Conservation (phyloP, 2,797 vertebrate genomes). For the Somateria mollissima region DNA sequence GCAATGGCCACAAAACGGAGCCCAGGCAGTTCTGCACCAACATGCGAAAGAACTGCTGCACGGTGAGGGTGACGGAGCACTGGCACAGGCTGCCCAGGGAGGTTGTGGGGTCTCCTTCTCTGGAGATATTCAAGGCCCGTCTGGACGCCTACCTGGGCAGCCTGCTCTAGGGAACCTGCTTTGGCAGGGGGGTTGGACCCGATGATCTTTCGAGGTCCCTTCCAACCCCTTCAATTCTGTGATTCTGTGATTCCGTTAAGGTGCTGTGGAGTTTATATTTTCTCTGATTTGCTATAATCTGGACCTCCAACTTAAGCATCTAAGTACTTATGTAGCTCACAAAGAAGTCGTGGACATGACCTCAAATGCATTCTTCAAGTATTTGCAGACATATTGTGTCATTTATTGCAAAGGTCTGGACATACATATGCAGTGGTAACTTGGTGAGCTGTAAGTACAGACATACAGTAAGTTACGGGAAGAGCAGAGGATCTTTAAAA, state of each 20-base stretch:
- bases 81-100: too few species aligned
- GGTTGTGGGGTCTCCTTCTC: too few species aligned
- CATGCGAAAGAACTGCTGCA: too few species aligned
- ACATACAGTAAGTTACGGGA: not conserved
- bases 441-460: not conserved
- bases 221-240: too few species aligned
- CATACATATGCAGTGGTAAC: rapidly evolving
- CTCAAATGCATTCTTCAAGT: not conserved
- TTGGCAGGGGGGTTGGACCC: too few species aligned
- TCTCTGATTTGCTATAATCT: not conserved
- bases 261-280: not conserved
- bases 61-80: too few species aligned
- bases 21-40: too few species aligned
- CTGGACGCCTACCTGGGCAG: too few species aligned
- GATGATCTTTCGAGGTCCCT: too few species aligned
- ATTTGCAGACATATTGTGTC: not conserved
- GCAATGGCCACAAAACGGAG: too few species aligned
- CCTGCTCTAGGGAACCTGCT: too few species aligned
- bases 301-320: not conserved
- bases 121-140: too few species aligned
- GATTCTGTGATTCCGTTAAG: not conserved
- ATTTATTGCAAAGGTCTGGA: not conserved
- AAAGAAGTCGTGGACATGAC: not conserved
- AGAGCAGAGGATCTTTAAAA: not conserved
- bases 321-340: not conserved